phyloP scores from a whole-genome alignment of 2,113 vertebrate genomes.

The Phainopepla nitens region DNA sequence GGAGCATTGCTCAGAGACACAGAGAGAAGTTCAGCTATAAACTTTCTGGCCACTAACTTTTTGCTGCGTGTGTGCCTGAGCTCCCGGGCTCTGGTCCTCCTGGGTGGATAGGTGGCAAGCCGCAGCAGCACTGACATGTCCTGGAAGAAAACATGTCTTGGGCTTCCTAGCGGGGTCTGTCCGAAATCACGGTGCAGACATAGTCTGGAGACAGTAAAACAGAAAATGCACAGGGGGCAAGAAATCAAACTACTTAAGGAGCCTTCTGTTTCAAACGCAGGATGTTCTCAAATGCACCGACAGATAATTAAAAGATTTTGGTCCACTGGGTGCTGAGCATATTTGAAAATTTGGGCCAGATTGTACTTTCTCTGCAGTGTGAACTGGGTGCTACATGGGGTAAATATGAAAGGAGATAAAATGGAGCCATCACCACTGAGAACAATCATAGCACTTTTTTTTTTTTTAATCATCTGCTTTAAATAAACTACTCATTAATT shows the following conservation, averaged over 20 bases:
- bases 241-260: not conserved
- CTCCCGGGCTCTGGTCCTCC: not conserved
- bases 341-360: constrained; percentile 23
- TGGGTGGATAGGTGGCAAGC: not conserved
- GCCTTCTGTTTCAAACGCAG: not conserved
- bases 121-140: not conserved
- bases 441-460: not conserved
- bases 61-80: not conserved
- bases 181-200: not conserved
- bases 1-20: not conserved
- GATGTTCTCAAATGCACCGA: not conserved
- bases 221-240: not conserved
- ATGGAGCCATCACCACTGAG: not conserved
- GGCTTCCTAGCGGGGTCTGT: not conserved
- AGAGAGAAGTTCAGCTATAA: constrained; percentile 1
- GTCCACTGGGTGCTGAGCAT: not conserved
- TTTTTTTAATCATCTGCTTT: not conserved
- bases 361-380: not conserved
- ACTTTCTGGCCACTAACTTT: constrained; percentile 39
- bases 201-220: not conserved
- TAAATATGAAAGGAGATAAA: constrained; percentile 1
- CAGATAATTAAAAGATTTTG: constrained; percentile 30
- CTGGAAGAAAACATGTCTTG: rapidly evolving
- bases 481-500: not conserved
- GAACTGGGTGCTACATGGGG: not conserved